These are phyloP conservation scores for Idaea dimidiata DNA, from an alignment of 2,888 invertebrate species.

Conservation along the genomic window DNA sequence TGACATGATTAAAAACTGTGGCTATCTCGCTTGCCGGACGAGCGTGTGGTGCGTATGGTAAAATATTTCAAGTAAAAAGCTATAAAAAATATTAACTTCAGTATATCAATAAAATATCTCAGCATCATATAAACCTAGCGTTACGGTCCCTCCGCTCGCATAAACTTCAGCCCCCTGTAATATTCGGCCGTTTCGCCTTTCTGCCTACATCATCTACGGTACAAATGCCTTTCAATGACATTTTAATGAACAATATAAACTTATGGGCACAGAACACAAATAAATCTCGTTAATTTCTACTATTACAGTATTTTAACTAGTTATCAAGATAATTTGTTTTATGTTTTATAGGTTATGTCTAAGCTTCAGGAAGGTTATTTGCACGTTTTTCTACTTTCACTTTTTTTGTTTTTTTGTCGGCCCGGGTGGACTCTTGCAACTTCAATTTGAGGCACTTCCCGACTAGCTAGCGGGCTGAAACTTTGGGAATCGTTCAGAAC, in stretches of 20 bases:
- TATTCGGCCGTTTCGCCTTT: slow-evolving; percentile 44
- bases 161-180: slow-evolving; percentile 41
- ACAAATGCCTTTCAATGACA: slow-evolving; percentile 43
- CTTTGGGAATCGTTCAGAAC: too few species aligned
- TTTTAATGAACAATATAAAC: slow-evolving; percentile 47
- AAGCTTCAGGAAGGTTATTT: too few species aligned
- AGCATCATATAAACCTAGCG: slow-evolving; percentile 27
- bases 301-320: slow-evolving; percentile 19
- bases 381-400: too few species aligned
- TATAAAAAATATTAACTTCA: too few species aligned
- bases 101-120: neutral
- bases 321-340: neutral
- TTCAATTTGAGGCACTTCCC: too few species aligned
- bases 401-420: too few species aligned
- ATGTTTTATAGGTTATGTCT: neutral
- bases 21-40: too few species aligned
- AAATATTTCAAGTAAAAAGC: too few species aligned
- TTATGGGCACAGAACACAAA: slow-evolving; percentile 31
- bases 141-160: slow-evolving; percentile 38
- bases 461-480: too few species aligned
- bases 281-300: slow-evolving; percentile 26
- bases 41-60: too few species aligned
- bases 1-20: too few species aligned
- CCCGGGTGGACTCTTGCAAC: too few species aligned
- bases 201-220: slow-evolving; percentile 28